phyloP scores from a whole-genome alignment of 2,113 vertebrate species.

The Antechinus flavipes region DNA sequence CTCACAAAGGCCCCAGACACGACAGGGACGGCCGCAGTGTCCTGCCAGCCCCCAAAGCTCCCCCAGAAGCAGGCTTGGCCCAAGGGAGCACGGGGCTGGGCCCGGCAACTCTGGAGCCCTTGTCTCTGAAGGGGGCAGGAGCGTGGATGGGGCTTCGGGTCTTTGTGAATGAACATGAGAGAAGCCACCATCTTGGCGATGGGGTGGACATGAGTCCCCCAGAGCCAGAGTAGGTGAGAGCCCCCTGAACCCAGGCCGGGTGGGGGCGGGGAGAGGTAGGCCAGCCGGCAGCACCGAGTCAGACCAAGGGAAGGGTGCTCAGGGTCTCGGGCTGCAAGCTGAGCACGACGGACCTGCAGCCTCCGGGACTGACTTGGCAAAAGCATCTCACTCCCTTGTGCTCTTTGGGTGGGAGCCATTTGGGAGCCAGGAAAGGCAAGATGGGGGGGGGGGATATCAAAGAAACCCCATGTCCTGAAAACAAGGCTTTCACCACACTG shows the following conservation, averaged over 20 bases:
- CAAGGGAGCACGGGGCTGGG: not conserved
- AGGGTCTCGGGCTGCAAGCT: too few relatives aligned
- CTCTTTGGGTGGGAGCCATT: not conserved
- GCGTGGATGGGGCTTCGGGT: not conserved
- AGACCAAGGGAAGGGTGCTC: not conserved
- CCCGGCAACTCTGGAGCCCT: not conserved
- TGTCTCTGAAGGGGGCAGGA: not conserved
- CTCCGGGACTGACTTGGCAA: not conserved
- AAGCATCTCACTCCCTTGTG: not conserved
- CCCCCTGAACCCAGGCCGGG: too few relatives aligned
- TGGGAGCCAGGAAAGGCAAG: not conserved
- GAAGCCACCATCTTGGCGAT: not conserved
- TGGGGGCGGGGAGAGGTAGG: too few relatives aligned
- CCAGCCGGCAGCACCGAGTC: too few relatives aligned
- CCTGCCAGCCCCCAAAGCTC: not conserved
- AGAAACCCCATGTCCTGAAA: not conserved
- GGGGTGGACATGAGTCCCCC: not conserved
- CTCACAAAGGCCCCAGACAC: not conserved
- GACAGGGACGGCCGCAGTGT: not conserved
- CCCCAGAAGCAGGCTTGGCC: not conserved
- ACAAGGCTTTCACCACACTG: not conserved
- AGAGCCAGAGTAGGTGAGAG: not conserved
- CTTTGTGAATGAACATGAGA: not conserved
- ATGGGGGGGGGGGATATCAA: not conserved
- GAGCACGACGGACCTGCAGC: not conserved